phyloP scores from a whole-genome alignment of 2,113 vertebrate genomes.

The Pyxicephalus adspersus region DNA sequence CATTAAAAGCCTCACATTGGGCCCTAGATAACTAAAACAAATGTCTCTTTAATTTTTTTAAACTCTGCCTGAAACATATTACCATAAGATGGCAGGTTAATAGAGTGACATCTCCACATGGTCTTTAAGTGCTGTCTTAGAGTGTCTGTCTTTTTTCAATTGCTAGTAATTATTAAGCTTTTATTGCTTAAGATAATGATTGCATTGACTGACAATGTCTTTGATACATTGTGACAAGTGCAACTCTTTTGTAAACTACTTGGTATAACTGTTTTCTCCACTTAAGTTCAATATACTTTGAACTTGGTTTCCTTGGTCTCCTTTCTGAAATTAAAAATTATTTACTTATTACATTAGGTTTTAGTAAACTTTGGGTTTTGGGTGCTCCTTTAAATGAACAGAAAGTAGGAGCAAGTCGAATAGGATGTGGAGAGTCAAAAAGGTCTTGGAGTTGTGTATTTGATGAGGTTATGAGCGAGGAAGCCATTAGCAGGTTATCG shows the following conservation, averaged over 20 bases:
- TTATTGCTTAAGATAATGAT: conserved; percentile 9
- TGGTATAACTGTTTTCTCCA: not conserved
- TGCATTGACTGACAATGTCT: not conserved
- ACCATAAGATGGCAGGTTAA: not conserved
- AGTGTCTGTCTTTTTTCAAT: not conserved
- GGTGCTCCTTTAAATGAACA: too few relatives aligned
- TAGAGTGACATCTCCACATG: not conserved
- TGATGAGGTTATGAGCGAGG: too few relatives aligned
- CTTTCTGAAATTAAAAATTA: too few relatives aligned
- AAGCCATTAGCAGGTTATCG: too few relatives aligned
- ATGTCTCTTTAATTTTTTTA: not conserved
- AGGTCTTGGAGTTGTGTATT: too few relatives aligned
- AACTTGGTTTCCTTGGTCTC: not conserved
- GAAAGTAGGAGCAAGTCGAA: too few relatives aligned
- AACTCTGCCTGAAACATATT: not conserved
- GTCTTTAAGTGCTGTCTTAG: not conserved
- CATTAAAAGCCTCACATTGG: not conserved
- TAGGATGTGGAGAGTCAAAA: too few relatives aligned
- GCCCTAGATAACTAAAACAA: not conserved
- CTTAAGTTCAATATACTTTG: not conserved
- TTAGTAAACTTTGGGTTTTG: too few relatives aligned
- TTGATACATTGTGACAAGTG: not conserved
- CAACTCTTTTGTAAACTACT: not conserved
- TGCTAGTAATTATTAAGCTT: not conserved
- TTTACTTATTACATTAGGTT: too few relatives aligned